These are phyloP conservation scores for Drosophila mettleri DNA, from an alignment of 2,888 invertebrate species.

Conservation along the genomic window DNA sequence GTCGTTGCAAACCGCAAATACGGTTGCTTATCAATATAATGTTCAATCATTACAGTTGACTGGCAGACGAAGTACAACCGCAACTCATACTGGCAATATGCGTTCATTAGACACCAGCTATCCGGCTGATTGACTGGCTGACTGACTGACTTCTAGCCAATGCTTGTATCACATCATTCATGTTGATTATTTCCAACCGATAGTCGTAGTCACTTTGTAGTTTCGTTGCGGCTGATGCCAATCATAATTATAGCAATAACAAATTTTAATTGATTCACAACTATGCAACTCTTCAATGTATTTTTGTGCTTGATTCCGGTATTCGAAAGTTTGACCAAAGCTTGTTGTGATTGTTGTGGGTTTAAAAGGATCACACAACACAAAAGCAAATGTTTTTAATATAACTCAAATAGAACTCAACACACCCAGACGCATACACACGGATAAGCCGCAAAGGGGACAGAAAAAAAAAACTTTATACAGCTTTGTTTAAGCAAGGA, in stretches of 20 bases:
- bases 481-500: constrained; percentile 54
- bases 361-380: constrained; percentile 16
- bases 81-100: constrained; percentile 20
- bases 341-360: constrained; percentile 29
- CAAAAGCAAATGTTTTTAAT: constrained; percentile 48
- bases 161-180: constrained; percentile 16
- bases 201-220: constrained; percentile 17
- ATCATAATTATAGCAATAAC: constrained; percentile 34
- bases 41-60: constrained; percentile 76
- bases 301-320: constrained; percentile 35
- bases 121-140: constrained; percentile 14
- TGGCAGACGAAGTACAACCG: constrained; percentile 58
- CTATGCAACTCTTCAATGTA: constrained; percentile 51
- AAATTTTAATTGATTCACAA: constrained; percentile 66
- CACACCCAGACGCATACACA: constrained; percentile 7
- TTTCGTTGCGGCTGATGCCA: constrained; percentile 18
- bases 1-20: constrained; percentile 31
- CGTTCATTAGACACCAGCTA: constrained; percentile 56
- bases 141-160: constrained; percentile 3
- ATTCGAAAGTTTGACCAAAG: constrained; percentile 9
- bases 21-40: constrained; percentile 60
- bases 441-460: constrained; percentile 22
- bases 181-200: constrained; percentile 46
- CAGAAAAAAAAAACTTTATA: constrained; percentile 18
- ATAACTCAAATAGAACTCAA: constrained; percentile 8